phyloP scores from a whole-genome alignment of 2,113 vertebrate genomes.

The Anser cygnoides region DNA sequence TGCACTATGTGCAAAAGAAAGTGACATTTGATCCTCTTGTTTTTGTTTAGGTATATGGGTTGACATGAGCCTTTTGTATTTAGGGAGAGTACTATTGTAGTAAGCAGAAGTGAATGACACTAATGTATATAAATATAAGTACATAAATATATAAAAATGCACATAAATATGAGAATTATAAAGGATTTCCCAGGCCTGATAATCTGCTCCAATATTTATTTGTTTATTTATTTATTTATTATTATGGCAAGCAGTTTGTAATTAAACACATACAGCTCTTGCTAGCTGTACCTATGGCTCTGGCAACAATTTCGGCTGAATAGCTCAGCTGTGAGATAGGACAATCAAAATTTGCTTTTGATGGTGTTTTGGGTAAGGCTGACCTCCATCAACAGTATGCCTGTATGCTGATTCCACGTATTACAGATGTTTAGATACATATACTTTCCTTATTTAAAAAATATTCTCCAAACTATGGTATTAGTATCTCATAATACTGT shows the following conservation, averaged over 20 bases:
- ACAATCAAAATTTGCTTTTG: not conserved
- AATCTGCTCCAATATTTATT: not conserved
- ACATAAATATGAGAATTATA: not conserved
- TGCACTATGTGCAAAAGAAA: not conserved
- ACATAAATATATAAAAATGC: not conserved
- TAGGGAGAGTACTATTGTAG: not conserved
- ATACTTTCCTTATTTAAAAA: not conserved
- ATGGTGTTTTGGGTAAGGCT: not conserved
- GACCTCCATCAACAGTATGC: not conserved
- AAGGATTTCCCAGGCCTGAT: not conserved
- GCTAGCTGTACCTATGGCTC: not conserved
- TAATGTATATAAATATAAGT: not conserved
- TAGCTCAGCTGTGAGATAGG: not conserved
- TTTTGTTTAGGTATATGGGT: not conserved
- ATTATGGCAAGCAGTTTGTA: not conserved
- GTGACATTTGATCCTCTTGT: rapidly evolving
- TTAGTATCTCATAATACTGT: not conserved
- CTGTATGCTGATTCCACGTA: not conserved
- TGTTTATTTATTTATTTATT: too few relatives aligned
- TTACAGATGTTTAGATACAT: not conserved
- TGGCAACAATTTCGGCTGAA: not conserved
- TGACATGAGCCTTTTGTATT: not conserved
- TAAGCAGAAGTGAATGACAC: not conserved
- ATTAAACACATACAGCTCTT: not conserved
- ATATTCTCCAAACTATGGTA: not conserved